A percentile compares a stretch with the other conserved stretches of the same genome.
Evolutionary conservation across 2,888 invertebrate species (phyloP).

Genomic region (Archips xylosteana): DNA sequence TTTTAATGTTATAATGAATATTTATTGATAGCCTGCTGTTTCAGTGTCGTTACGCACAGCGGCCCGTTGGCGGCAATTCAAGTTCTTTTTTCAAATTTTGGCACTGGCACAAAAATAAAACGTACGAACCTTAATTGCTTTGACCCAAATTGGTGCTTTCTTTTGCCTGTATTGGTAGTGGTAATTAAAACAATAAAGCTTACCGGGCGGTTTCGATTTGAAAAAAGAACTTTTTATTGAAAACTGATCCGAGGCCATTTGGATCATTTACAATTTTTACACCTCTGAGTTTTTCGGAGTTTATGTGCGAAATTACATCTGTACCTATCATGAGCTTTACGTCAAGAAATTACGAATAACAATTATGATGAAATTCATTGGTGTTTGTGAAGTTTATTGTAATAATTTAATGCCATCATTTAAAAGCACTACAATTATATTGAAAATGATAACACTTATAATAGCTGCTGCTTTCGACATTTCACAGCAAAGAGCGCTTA

Average conservation of each 20-base stretch:
- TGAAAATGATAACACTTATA: too few species aligned
- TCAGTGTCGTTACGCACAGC: conserved; percentile 46
- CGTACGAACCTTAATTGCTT: conserved; percentile 72
- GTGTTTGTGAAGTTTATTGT: too few species aligned
- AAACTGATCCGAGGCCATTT: neutral
- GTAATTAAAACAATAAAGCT: conserved; percentile 62
- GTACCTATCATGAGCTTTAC: too few species aligned
- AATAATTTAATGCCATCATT: too few species aligned
- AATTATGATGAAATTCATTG: too few species aligned
- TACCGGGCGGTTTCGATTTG: conserved; percentile 9
- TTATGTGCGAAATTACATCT: too few species aligned
- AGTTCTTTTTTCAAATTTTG: conserved; percentile 73
- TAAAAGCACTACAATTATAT: too few species aligned
- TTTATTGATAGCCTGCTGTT: conserved; percentile 17
- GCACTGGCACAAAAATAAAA: conserved; percentile 73
- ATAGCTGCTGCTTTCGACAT: neutral
- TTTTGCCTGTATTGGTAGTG: conserved; percentile 54
- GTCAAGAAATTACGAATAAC: too few species aligned
- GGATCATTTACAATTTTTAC: too few species aligned
- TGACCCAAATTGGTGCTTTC: conserved; percentile 67
- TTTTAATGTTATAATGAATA: too few species aligned
- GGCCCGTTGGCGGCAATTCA: conserved; percentile 70
- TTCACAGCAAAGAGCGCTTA: neutral
- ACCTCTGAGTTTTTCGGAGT: too few species aligned
- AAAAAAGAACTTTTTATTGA: conserved; percentile 16